Conservation (phyloP, 1,140 invertebrate genomes). For the Colletes latitarsis region DNA sequence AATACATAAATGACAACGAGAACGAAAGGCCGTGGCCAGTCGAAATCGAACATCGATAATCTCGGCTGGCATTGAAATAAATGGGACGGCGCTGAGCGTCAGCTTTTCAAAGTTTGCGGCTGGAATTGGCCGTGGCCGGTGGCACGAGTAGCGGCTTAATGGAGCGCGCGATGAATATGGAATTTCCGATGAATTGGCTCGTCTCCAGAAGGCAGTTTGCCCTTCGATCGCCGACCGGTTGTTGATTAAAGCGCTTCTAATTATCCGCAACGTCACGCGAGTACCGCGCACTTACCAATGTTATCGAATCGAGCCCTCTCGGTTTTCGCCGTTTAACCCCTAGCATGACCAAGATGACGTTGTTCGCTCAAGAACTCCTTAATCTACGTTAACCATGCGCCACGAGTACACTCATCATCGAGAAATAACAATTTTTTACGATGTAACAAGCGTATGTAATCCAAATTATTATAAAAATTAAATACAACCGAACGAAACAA, state of each 20-base stretch:
- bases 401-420: too few species aligned
- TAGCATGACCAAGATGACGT: too few species aligned
- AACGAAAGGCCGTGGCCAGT: background rate
- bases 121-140: conserved; percentile 36
- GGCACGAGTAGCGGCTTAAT: conserved; percentile 44
- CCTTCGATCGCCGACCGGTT: conserved; percentile 31
- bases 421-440: too few species aligned
- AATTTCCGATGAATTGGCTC: conserved; percentile 51
- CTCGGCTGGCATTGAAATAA: conserved; percentile 45
- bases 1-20: conserved; percentile 26
- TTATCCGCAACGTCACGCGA: conserved; percentile 7
- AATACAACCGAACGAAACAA: too few species aligned
- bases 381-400: too few species aligned
- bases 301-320: background rate
- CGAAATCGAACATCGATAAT: conserved; percentile 42
- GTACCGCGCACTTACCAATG: conserved; percentile 1
- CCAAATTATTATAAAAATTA: too few species aligned
- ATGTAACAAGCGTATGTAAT: too few species aligned
- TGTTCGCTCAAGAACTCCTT: too few species aligned
- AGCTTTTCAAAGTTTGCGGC: conserved; percentile 48
- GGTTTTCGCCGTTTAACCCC: background rate
- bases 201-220: conserved; percentile 47
- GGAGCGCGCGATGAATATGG: conserved; percentile 53
- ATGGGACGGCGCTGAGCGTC: conserved; percentile 14
- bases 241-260: conserved; percentile 47